Evolutionary conservation across 2,797 vertebrate genomes (phyloP).

Genomic region (Enteromius argenteus): DNA sequence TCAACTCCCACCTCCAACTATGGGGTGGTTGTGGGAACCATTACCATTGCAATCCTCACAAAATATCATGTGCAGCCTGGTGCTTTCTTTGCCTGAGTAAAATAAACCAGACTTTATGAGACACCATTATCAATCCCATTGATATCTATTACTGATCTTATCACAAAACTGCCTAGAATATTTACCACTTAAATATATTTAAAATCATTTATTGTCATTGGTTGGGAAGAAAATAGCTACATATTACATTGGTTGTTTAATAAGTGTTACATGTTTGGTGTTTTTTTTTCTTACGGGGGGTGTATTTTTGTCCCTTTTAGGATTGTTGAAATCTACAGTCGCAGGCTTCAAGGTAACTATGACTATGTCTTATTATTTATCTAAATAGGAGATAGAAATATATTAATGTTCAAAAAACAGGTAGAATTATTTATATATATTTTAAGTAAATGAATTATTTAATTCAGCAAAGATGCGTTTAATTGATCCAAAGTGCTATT

Average conservation of each 20-base stretch:
- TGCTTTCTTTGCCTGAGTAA: slow-evolving; percentile 26
- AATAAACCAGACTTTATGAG: background rate
- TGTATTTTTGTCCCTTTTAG: slow-evolving; percentile 67
- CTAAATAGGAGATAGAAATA: background rate
- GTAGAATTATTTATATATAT: background rate
- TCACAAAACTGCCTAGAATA: background rate
- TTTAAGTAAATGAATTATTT: background rate
- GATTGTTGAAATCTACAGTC: slow-evolving; percentile 87
- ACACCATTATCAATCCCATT: background rate
- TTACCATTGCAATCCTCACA: slow-evolving; percentile 3
- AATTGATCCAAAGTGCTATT: no score
- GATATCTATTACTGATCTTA: background rate
- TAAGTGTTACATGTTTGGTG: background rate
- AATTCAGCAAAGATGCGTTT: background rate
- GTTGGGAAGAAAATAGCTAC: background rate
- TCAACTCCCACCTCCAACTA: slow-evolving; percentile 22
- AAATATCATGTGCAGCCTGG: slow-evolving; percentile 44
- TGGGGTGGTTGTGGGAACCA: slow-evolving; percentile 31
- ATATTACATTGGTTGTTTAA: background rate
- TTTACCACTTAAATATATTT: background rate
- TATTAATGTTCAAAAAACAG: background rate
- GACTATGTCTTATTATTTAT: background rate
- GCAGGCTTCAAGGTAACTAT: slow-evolving; percentile 85
- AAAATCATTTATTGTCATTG: background rate
- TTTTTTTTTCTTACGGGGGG: background rate